Base-by-base conservation (phyloP, 2,113 vertebrate species). In the Pollimyrus isidori region DNA sequence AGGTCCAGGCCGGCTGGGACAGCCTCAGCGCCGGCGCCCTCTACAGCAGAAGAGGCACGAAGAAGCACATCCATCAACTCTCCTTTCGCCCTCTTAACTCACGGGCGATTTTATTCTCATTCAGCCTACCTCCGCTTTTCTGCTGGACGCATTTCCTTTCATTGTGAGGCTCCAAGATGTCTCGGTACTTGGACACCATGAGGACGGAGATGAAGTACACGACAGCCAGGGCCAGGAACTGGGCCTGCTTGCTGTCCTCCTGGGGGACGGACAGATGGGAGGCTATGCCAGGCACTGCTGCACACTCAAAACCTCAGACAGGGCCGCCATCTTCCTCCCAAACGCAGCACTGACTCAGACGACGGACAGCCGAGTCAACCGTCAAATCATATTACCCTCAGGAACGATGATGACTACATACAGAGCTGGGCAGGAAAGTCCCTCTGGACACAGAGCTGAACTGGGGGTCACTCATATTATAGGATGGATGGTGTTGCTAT, bases 221-320 rank as follows among this genome's bases (percentile, higher is more conserved):
- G 83, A 99, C 97, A 56, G 98, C 98, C 92, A 99, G 95, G 58
- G 98, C 98, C 95, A 99, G 94, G 94, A 99, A 99, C 46, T 99
- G 98, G 90, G 98, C 98, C 95, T 99, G 98, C 92, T 99, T 99
- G 96, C 97, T 98, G 93, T 99, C 98, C 96, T 99, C 98, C 98
- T 99, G 94, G 87, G 35, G 48, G 30, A 53, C 48, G 45, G 52
- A 73, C 7, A n/a, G 7, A 26, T 93, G 91, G 94, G 91, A 95
- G 39, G 65, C 92, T 91, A 88, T 62, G 30, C 52, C 35, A 58
- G 48, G 62, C 50, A 39, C 58, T 82, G 62, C 48, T 53, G 88
- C 85, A 90, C 46, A 92, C 84, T 92, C 45, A 53, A 91, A 92
- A 95, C 93, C 53, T 21, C 52, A 92, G 17, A 65, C 45, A 26